Conservation (phyloP, 2,113 vertebrate species). For the Hypomesus transpacificus region DNA sequence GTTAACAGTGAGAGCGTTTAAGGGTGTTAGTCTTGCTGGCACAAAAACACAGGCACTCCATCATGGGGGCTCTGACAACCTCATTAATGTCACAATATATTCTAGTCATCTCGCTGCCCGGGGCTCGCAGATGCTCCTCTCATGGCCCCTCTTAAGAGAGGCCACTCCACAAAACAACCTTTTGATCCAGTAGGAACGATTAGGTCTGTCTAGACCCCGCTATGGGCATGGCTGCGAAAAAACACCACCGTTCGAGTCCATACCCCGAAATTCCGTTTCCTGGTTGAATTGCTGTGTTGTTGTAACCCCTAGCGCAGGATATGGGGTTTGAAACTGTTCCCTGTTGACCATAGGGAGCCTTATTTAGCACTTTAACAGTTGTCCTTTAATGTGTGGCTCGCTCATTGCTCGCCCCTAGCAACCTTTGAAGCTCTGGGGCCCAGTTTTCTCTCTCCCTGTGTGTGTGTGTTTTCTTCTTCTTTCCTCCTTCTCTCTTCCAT, state of each 20-base stretch:
- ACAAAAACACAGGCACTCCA: conserved; percentile 70
- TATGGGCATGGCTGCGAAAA: background rate
- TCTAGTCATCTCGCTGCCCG: conserved; percentile 57
- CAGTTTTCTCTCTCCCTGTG: conserved; percentile 50
- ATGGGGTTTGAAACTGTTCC: no score
- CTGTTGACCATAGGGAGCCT: conserved; percentile 45
- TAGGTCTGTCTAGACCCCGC: conserved; percentile 39
- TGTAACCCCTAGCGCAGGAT: no score
- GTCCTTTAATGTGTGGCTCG: conserved; percentile 62
- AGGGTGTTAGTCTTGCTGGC: conserved; percentile 64
- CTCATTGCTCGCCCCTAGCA: conserved; percentile 73
- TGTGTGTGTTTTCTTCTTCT: conserved; percentile 56
- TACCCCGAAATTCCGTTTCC: no score
- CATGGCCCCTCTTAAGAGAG: conserved; percentile 36
- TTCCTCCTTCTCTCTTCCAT: conserved; percentile 27
- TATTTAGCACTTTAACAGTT: conserved; percentile 52
- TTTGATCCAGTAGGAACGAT: conserved; percentile 33
- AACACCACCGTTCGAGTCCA: no score
- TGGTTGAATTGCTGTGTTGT: no score
- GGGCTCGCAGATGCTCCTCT: conserved; percentile 56
- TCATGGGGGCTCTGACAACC: conserved; percentile 66
- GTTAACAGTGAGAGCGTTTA: conserved; percentile 71
- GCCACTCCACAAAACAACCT: conserved; percentile 41
- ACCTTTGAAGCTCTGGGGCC: conserved; percentile 75
- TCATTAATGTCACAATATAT: conserved; percentile 75